These are phyloP conservation scores for Taurulus bubalis DNA, from an alignment of 2,113 vertebrate species.

Conservation along the genomic window DNA sequence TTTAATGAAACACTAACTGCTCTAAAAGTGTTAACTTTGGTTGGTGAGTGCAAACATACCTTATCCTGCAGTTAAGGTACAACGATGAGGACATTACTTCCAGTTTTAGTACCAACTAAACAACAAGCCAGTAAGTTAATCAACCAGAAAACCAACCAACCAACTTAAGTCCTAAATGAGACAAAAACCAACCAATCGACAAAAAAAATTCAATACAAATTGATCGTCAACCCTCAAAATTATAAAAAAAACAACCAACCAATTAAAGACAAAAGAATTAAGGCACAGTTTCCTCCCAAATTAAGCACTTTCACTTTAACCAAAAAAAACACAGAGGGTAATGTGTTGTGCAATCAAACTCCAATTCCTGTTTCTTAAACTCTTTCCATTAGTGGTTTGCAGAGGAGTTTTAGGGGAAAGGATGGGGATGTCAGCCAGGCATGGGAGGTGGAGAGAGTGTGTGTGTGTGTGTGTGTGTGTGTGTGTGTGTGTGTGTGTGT, in stretches of 20 bases:
- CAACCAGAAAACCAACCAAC: background rate
- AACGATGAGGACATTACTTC: background rate
- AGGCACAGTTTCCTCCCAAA: background rate
- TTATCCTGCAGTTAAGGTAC: background rate
- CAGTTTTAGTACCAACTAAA: background rate
- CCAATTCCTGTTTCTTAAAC: background rate
- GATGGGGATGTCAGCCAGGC: constrained; percentile 24
- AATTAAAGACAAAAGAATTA: background rate
- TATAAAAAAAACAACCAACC: no score
- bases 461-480: no score
- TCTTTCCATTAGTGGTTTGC: background rate
- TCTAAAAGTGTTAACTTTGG: no score
- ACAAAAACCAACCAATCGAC: background rate
- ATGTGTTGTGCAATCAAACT: constrained; percentile 27
- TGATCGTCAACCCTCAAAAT: no score
- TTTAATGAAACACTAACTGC: background rate
- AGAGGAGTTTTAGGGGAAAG: constrained; percentile 26
- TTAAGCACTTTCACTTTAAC: background rate
- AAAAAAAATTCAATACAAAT: no score
- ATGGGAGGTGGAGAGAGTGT: constrained; percentile 21
- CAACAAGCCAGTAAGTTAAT: background rate
- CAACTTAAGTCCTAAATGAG: no score
- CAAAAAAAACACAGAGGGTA: background rate
- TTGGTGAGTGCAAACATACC: background rate
- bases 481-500: background rate